A percentile compares a stretch with the other conserved stretches of the same genome.
phyloP scores from a whole-genome alignment of 2,113 vertebrate species.

The Trichomycterus rosablanca region DNA sequence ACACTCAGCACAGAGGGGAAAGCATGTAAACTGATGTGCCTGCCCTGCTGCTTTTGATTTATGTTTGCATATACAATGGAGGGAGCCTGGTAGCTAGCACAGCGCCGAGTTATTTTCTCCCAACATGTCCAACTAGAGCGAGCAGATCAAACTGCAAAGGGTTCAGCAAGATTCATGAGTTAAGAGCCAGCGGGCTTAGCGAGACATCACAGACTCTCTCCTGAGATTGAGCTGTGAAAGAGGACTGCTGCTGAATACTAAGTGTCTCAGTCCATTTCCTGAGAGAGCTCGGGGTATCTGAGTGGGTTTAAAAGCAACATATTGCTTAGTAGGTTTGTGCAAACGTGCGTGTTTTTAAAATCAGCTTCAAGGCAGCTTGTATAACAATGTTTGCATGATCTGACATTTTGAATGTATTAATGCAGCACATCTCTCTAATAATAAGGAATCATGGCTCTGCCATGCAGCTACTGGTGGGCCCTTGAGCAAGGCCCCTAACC shows the following conservation, averaged over 20 bases:
- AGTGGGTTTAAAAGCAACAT: background rate
- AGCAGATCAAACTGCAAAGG: constrained; percentile 26
- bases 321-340: background rate
- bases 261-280: constrained; percentile 8
- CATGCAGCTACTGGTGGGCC: no score
- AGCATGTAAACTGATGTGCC: background rate
- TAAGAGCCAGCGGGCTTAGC: constrained; percentile 28
- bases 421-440: no score
- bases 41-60: constrained; percentile 16
- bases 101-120: constrained; percentile 9
- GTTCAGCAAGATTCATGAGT: constrained; percentile 35
- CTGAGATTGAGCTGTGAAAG: constrained; percentile 25
- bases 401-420: no score
- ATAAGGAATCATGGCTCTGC: no score
- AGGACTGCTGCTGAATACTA: constrained; percentile 24
- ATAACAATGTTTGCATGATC: no score
- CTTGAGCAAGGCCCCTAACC: no score
- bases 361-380: no score
- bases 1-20: background rate
- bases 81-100: constrained; percentile 15
- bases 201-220: constrained; percentile 33
- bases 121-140: constrained; percentile 14
- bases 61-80: constrained; percentile 18
- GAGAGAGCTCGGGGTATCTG: background rate
- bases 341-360: no score